phyloP scores from a whole-genome alignment of 2,113 vertebrate species.

The Chloropsis cyanopogon region DNA sequence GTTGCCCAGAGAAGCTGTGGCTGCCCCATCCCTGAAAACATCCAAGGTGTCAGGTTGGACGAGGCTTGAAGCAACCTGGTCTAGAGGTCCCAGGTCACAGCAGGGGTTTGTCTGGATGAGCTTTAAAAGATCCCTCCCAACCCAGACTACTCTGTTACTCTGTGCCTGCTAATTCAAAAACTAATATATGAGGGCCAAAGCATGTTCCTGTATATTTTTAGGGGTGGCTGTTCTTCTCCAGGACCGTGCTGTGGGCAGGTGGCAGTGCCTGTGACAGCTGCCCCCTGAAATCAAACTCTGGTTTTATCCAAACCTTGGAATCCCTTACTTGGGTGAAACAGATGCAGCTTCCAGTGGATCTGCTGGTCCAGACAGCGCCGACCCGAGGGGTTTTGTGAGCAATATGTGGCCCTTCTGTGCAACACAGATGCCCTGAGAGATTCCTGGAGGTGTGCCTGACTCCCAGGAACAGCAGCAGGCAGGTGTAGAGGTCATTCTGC shows the following conservation, averaged over 20 bases:
- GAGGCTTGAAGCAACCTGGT: neutral
- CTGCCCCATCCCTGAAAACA: neutral
- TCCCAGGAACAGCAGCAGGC: neutral
- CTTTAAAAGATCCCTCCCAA: neutral
- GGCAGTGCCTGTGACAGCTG: neutral
- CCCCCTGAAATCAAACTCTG: neutral
- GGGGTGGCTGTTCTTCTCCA: neutral
- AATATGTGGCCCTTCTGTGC: neutral
- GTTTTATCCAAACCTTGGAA: neutral
- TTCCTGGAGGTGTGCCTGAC: neutral
- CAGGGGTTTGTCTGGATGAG: neutral
- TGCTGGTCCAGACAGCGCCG: rapidly evolving
- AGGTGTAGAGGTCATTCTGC: neutral
- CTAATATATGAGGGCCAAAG: neutral
- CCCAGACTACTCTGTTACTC: neutral
- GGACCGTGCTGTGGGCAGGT: neutral
- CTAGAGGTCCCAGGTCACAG: neutral
- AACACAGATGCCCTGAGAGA: neutral
- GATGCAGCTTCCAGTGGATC: neutral
- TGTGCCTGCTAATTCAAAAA: neutral
- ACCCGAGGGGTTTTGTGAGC: neutral
- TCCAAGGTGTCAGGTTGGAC: neutral
- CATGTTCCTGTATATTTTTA: neutral
- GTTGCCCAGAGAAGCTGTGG: neutral
- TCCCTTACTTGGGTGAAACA: neutral